Evolutionary conservation across 2,797 vertebrate species (phyloP).

Genomic region (Pipistrellus kuhlii): DNA sequence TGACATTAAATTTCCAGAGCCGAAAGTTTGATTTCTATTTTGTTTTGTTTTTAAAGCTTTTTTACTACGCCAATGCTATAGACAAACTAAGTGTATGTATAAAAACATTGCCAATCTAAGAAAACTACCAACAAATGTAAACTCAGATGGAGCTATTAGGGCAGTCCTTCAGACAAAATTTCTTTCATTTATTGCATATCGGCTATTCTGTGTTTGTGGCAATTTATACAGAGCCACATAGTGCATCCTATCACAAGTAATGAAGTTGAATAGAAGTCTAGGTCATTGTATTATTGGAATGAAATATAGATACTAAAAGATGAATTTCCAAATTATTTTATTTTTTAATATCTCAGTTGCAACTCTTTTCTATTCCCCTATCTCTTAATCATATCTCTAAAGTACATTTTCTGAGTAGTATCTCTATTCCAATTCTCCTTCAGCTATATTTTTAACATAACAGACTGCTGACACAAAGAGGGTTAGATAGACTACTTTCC

Average conservation of each 20-base stretch:
- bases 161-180: not conserved
- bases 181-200: not conserved
- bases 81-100: not conserved
- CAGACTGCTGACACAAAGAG: not conserved
- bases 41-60: not conserved
- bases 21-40: not conserved
- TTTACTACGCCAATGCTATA: not conserved
- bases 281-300: not conserved
- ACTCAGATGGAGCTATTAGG: not conserved
- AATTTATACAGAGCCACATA: not conserved
- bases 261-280: not conserved
- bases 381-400: constrained; percentile 26
- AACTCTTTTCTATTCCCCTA: not conserved
- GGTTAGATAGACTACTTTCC: not conserved
- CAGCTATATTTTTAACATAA: not conserved
- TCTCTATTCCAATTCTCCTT: not conserved
- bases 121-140: not conserved
- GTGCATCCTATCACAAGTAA: not conserved
- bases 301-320: not conserved
- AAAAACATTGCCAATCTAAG: not conserved
- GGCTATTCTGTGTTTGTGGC: not conserved
- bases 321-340: constrained; percentile 18
- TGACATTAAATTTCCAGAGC: not conserved
- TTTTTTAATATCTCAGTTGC: not conserved
- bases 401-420: not conserved